Percentiles rank a stretch among this genome's conserved stretches.
phyloP scores from a whole-genome alignment of 2,888 invertebrate species.

The Coremacera marginata region DNA sequence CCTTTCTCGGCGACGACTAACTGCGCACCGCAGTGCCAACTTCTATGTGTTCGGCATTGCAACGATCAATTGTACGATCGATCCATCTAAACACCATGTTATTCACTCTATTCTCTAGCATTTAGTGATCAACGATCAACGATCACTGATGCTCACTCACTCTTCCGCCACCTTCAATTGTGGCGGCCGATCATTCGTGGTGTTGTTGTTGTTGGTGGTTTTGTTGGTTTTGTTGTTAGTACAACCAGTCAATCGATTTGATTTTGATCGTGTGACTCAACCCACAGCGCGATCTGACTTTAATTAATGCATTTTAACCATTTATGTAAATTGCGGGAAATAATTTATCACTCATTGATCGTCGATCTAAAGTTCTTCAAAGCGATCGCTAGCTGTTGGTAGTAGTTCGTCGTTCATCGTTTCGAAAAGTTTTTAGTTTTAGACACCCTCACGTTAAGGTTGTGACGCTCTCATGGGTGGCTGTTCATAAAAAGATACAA shows the following conservation, averaged over 20 bases:
- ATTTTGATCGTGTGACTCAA: constrained; percentile 35
- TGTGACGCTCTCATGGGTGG: background rate
- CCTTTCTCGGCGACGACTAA: background rate
- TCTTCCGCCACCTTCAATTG: background rate
- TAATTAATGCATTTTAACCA: constrained; percentile 64
- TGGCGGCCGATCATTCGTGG: background rate
- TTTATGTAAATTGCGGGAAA: constrained; percentile 66
- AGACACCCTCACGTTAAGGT: background rate
- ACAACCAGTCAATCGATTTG: background rate
- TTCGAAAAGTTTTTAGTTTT: background rate
- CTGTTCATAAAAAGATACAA: background rate
- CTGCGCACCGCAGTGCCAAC: background rate
- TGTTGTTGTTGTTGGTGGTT: background rate
- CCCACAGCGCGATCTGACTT: constrained; percentile 56
- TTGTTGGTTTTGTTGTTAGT: background rate
- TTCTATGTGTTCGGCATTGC: background rate
- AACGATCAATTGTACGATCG: constrained; percentile 19
- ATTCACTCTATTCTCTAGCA: background rate
- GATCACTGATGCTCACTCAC: background rate
- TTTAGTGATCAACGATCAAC: background rate
- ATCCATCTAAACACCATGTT: background rate
- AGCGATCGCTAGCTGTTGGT: constrained; percentile 3
- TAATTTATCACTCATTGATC: constrained; percentile 64
- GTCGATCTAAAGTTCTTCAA: constrained; percentile 6
- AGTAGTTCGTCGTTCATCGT: background rate